These are phyloP conservation scores for Spinibarbus caldwelli DNA, from an alignment of 2,797 vertebrate species.

Conservation along the genomic window DNA sequence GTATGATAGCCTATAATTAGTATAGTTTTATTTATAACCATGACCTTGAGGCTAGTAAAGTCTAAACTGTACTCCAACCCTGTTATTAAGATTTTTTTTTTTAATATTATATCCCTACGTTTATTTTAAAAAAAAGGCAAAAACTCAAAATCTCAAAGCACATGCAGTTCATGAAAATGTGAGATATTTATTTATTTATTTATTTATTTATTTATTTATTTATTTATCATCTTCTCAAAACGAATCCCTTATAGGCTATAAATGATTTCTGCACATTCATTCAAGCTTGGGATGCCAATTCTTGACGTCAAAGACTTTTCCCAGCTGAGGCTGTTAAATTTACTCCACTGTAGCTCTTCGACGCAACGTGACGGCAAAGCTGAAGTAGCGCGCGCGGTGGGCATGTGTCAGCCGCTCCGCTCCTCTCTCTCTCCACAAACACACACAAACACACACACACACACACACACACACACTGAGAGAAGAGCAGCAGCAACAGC, in stretches of 20 bases:
- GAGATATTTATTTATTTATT: no score
- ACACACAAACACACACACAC: neutral
- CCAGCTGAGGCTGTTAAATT: conserved; percentile 8
- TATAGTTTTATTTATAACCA: neutral
- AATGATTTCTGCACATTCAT: neutral
- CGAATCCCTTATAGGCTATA: neutral
- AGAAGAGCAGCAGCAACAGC: conserved; percentile 31
- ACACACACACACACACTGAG: neutral
- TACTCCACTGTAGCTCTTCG: neutral
- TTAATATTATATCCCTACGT: neutral
- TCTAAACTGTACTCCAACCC: neutral
- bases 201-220: neutral
- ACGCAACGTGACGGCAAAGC: conserved; percentile 1
- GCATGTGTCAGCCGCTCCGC: neutral
- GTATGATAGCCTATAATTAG: neutral
- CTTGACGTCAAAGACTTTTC: neutral
- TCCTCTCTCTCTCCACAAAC: neutral
- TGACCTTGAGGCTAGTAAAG: neutral
- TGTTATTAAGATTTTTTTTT: neutral
- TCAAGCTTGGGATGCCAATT: neutral
- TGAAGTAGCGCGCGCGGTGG: no score
- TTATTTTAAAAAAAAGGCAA: neutral
- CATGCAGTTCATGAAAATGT: neutral
- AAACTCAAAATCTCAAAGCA: neutral
- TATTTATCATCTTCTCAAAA: neutral